Conservation (phyloP, 37 sponge, comb jelly and placozoan species). For the Haliclona indistincta region DNA sequence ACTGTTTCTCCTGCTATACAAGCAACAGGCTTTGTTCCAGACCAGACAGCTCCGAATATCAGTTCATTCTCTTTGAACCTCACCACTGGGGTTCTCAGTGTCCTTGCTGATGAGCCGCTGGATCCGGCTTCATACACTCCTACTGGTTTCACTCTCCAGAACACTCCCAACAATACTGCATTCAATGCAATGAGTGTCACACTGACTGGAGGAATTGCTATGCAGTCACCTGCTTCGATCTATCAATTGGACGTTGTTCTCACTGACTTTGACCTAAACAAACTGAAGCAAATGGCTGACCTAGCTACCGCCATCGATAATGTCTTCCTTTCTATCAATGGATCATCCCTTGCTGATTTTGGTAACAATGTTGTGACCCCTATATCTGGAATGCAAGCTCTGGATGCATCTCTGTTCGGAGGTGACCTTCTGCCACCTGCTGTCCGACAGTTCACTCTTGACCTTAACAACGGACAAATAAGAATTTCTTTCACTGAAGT, state of each 20-base stretch:
- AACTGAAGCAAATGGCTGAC: slow-evolving; percentile 59
- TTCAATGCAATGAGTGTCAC: slow-evolving; percentile 56
- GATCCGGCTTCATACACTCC: slow-evolving; percentile 78
- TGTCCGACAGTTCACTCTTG: slow-evolving; percentile 54
- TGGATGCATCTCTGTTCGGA: slow-evolving; percentile 45
- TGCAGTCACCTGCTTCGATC: slow-evolving; percentile 39
- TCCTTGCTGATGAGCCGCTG: slow-evolving; percentile 83
- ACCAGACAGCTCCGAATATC: slow-evolving; percentile 69
- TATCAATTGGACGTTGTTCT: slow-evolving; percentile 69
- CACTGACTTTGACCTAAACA: slow-evolving; percentile 69
- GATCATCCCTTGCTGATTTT: slow-evolving; percentile 73
- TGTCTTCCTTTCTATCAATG: slow-evolving; percentile 51
- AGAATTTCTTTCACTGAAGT: slow-evolving; percentile 71
- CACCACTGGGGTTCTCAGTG: slow-evolving; percentile 50
- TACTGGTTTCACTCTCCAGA: slow-evolving; percentile 74
- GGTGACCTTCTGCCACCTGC: slow-evolving; percentile 65
- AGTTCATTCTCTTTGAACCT: slow-evolving; percentile 68
- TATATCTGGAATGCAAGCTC: slow-evolving; percentile 67
- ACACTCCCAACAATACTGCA: slow-evolving; percentile 51
- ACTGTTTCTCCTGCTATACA: slow-evolving; percentile 39
- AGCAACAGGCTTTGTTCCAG: slow-evolving; percentile 59
- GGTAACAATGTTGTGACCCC: slow-evolving; percentile 66
- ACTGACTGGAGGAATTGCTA: slow-evolving; percentile 80
- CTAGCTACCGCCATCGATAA: slow-evolving; percentile 58
- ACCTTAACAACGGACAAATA: slow-evolving; percentile 61